Evolutionary conservation across 1,140 invertebrate species (phyloP), one percentile per base, ranked within the genome.

Genomic region (Proales similis): DNA sequence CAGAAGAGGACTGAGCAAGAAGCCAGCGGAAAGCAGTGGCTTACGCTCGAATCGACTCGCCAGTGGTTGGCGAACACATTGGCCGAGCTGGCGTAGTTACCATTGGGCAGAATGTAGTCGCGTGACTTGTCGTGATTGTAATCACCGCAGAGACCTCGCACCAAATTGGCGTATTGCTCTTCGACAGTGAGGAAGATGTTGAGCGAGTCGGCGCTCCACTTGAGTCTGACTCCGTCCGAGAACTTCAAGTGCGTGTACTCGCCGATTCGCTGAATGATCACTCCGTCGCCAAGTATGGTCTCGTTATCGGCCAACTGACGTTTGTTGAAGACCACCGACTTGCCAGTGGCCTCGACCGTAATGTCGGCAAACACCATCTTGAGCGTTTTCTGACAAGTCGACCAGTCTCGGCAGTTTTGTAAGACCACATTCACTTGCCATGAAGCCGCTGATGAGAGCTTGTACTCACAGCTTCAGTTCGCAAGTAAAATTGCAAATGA

Each of bases 71-170:
- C 81, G 65, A 86, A 82, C 7, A 77, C 77, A 73, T 68, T 27
- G 79, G 71, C 64, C 73, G 71, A 69, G 67, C 72, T 53, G 66
- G 70, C 64, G 64, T 47, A 27, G 65, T 68, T 26, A 2, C 82
- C 81, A 57, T 82, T 81, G 67, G 79, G 80, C 0, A 77, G 81
- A 14, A 73, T 70, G 36, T 88, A 17, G 29, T 63, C 45, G 22
- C 39, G 85, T 4, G 72, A 71, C 3, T 71, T 68, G 64, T 82
- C 76, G 0, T 85, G 84, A 73, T 90, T 85, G 53, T 87, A 77
- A 3, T 74, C 79, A 0, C 88, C 87, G 70, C 88, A 91, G 0
- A 91, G 73, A 43, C 88, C 88, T 65, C 81, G 80, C 0, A 86
- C 86, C 66, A 82, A 82, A 69, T 86, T 85, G 83, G 85, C 88